A percentile compares a stretch with the other conserved stretches of the same genome.
These are phyloP conservation scores for Tapirus indicus DNA, from an alignment of 2,797 vertebrate genomes.

Conservation along the genomic window DNA sequence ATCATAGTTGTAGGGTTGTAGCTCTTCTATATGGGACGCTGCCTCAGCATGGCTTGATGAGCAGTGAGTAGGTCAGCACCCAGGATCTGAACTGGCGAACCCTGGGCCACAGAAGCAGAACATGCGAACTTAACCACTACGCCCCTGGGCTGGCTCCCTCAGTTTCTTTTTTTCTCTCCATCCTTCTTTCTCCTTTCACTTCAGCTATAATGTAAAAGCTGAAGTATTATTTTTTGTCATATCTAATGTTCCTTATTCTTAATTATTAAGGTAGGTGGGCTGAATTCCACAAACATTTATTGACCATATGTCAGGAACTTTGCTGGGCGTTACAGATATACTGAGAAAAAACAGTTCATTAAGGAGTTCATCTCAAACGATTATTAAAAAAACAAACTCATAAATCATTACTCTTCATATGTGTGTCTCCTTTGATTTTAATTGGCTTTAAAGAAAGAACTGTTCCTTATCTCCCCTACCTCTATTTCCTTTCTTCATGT, in stretches of 20 bases:
- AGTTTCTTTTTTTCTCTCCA: neutral
- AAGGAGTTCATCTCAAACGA: neutral
- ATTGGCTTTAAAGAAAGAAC: neutral
- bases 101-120: no score
- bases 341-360: neutral
- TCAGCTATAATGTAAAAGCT: neutral
- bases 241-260: neutral
- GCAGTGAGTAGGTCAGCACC: no score
- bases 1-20: no score
- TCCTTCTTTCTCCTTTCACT: constrained; percentile 16
- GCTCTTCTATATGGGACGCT: no score
- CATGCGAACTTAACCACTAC: no score
- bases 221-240: constrained; percentile 29
- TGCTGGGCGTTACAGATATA: neutral
- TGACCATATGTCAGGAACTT: neutral
- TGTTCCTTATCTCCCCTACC: neutral
- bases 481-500: constrained; percentile 17
- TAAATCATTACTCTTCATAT: constrained; percentile 18
- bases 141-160: neutral
- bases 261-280: constrained; percentile 15
- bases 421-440: neutral
- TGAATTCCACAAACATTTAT: constrained; percentile 49
- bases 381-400: neutral
- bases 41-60: no score
- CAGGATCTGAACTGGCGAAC: no score